A percentile compares a stretch with the other conserved stretches of the same genome.
These are phyloP conservation scores for Microplitis demolitor DNA, from an alignment of 1,140 invertebrate genomes.

Conservation along the genomic window DNA sequence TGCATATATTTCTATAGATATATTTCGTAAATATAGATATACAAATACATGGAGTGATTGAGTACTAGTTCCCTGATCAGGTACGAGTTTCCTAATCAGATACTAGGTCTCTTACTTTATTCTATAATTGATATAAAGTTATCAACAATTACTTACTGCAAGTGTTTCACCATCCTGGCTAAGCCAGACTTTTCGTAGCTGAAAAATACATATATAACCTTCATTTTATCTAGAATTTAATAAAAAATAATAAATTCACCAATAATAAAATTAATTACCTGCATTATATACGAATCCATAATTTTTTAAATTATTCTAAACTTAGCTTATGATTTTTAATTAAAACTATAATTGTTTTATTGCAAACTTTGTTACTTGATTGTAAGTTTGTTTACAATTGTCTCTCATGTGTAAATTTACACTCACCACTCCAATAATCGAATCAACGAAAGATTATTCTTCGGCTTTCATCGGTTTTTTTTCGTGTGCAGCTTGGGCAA, in stretches of 20 bases:
- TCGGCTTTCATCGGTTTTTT: too few species aligned
- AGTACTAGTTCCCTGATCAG: too few species aligned
- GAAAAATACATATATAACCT: constrained; percentile 22
- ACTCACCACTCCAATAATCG: too few species aligned
- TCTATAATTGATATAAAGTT: not conserved
- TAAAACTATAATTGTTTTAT: too few species aligned
- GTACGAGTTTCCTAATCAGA: not conserved
- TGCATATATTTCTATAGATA: too few species aligned
- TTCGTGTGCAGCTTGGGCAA: too few species aligned
- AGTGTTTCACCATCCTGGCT: constrained; percentile 65
- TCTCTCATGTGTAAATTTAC: too few species aligned
- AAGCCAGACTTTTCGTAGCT: constrained; percentile 56
- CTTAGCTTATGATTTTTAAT: not conserved
- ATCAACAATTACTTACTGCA: constrained; percentile 47
- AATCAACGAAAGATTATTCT: too few species aligned
- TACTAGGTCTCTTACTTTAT: not conserved
- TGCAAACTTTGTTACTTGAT: too few species aligned
- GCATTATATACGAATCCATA: constrained; percentile 49
- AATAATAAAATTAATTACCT: constrained; percentile 34
- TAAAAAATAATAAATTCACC: not conserved
- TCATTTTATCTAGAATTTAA: not conserved
- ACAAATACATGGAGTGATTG: too few species aligned
- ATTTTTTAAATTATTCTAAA: not conserved
- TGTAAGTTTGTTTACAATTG: too few species aligned
- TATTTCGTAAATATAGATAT: too few species aligned